These are phyloP conservation scores for Prosopocoilus inquinatus DNA, from an alignment of 2,888 invertebrate species.

Conservation along the genomic window DNA sequence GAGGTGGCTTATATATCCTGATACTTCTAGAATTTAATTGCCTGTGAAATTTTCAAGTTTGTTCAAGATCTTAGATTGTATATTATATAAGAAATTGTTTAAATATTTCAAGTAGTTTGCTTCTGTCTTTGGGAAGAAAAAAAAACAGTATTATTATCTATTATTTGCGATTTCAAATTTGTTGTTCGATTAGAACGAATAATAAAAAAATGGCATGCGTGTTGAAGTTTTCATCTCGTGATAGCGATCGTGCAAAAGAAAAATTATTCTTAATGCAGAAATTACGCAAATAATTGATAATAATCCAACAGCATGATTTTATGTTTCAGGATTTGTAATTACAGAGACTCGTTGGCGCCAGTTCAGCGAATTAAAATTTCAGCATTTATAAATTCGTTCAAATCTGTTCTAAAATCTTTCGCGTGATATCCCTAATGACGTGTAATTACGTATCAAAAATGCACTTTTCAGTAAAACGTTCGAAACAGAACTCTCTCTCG, in stretches of 20 bases:
- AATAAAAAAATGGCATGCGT: too few species aligned
- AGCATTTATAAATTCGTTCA: constrained; percentile 19
- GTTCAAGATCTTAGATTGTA: too few species aligned
- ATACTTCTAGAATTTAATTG: too few species aligned
- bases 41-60: too few species aligned
- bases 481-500: not conserved
- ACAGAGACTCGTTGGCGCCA: constrained; percentile 20
- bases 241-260: not conserved
- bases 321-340: constrained; percentile 18
- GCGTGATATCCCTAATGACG: constrained; percentile 11
- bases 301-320: constrained; percentile 14
- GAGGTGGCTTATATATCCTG: too few species aligned
- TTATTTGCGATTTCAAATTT: too few species aligned
- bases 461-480: constrained; percentile 1
- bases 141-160: too few species aligned
- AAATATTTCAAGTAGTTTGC: too few species aligned
- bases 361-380: constrained; percentile 19
- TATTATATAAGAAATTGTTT: too few species aligned
- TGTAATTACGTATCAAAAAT: constrained; percentile 6
- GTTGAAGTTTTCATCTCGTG: too few species aligned
- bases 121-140: too few species aligned
- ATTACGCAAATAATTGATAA: constrained; percentile 24
- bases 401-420: constrained; percentile 10
- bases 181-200: too few species aligned
- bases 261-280: constrained; percentile 19